A percentile compares a stretch with the other conserved stretches of the same genome.
Conservation (phyloP, 2,797 vertebrate genomes). For the Lagocephalus sceleratus region DNA sequence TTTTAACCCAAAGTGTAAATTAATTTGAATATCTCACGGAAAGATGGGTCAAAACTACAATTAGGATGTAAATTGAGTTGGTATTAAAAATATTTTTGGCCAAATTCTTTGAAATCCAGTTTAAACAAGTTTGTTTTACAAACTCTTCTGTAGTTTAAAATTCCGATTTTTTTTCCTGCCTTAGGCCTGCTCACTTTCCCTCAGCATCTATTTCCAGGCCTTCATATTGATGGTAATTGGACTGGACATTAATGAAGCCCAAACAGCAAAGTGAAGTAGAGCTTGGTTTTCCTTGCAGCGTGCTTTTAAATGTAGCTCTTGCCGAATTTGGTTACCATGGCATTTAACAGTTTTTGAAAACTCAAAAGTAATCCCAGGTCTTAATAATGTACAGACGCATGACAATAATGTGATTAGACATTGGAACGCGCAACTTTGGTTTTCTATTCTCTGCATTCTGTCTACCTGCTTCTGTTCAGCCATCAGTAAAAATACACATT, state of each 20-base stretch:
- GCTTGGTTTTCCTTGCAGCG: conserved; percentile 40
- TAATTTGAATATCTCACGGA: background rate
- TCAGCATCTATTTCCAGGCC: conserved; percentile 47
- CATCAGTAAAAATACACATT: conserved; percentile 11
- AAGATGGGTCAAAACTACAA: too few species aligned
- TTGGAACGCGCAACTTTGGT: too few species aligned
- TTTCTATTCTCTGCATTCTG: background rate
- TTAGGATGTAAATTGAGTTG: too few species aligned
- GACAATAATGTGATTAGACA: background rate
- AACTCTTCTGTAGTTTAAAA: background rate
- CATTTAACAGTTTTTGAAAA: too few species aligned
- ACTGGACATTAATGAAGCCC: conserved; percentile 65
- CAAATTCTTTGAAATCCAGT: too few species aligned
- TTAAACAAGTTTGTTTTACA: too few species aligned
- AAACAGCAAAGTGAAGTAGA: conserved; percentile 55
- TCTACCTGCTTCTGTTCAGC: background rate
- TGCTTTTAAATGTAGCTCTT: background rate
- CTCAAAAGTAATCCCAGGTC: background rate
- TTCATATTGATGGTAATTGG: conserved; percentile 55
- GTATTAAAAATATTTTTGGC: too few species aligned
- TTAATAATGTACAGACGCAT: conserved; percentile 1
- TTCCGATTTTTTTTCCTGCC: conserved; percentile 25
- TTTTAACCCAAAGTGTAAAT: conserved; percentile 33
- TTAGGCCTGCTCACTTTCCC: conserved; percentile 40
- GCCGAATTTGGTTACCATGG: too few species aligned